Base-by-base conservation (phyloP, 1,140 invertebrate species). In the Aphelenchoides avenae region DNA sequence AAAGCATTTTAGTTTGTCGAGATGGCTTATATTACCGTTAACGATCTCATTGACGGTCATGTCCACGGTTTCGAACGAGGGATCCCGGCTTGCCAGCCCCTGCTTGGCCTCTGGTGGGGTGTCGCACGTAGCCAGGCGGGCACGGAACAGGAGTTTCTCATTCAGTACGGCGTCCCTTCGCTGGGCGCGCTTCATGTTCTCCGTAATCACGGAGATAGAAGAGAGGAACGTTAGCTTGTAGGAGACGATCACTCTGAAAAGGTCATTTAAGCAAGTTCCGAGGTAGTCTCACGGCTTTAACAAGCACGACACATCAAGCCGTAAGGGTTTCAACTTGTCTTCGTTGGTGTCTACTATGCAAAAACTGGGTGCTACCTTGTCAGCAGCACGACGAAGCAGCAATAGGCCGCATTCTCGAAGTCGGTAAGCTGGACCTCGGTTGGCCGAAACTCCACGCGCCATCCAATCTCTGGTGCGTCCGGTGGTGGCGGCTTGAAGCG, bases 351-450 rank as follows among this genome's bases (percentile, higher is more conserved):
- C 46, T 59, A 9, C 11, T 53, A n/a, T n/a, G n/a, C n/a, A 26
- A 53, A 52, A 52, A 52, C 52, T 47, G 5, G 20, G 13, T 59
- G 22, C 13, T 40, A 70, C 68, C 94, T 80, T 0, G 94, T 98
- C 36, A 99, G 82, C 31, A 99, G 80, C 1, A 98, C 93, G 6
- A 99, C 86, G 79, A 99, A 98, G 73, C 91, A 92, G n/a, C 94
- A 92, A 69, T 92, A 90, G 2, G 94, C 94, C 5, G 95, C 93
- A 81, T 99, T 99, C 81, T 99, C 95, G 82, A 98, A 97, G 81
- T 98, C 93, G 1, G 94, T 96, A 47, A 98, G 84, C 81, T 99
- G 95, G 11, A 78, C 77, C 82, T 99, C 95, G 78, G 92, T 97
- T 31, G 95, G 93, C 40, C 95, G 84, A 81, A 99, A 99, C 82